These are phyloP conservation scores for Remorina albescens DNA, from an alignment of 2,797 vertebrate species.

Conservation along the genomic window DNA sequence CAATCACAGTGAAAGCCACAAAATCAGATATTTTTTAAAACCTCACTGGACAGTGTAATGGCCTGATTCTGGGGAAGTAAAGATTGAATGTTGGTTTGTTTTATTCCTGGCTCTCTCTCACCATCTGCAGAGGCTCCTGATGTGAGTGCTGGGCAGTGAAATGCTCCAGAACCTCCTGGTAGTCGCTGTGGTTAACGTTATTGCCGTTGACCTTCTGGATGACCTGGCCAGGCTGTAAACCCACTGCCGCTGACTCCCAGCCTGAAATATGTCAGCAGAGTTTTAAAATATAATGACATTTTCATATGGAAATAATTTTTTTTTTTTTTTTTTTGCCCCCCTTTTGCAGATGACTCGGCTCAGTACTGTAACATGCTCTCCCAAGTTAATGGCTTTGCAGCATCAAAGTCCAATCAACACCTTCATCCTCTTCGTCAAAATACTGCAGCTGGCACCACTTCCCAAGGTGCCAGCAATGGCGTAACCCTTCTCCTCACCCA, in stretches of 20 bases:
- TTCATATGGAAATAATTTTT: not conserved
- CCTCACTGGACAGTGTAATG: not conserved
- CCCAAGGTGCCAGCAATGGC: slow-evolving; percentile 50
- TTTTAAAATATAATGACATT: too few relatives aligned
- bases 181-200: slow-evolving; percentile 85
- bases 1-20: not conserved
- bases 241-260: slow-evolving; percentile 89
- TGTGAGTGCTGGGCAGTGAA: slow-evolving; percentile 89
- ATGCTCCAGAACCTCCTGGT: slow-evolving; percentile 92
- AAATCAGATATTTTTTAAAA: slow-evolving; percentile 8
- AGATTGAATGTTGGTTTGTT: not conserved
- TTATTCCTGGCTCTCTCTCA: slow-evolving; percentile 71
- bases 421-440: slow-evolving; percentile 70
- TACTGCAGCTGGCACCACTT: slow-evolving; percentile 54
- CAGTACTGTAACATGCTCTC: slow-evolving; percentile 35
- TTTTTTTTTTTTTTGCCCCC: too few relatives aligned
- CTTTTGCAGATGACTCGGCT: slow-evolving; percentile 41
- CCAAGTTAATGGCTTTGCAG: slow-evolving; percentile 56
- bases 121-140: slow-evolving; percentile 86
- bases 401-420: slow-evolving; percentile 74
- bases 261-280: too few relatives aligned
- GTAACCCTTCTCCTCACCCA: slow-evolving; percentile 39
- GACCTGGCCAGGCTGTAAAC: slow-evolving; percentile 95
- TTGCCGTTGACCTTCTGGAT: slow-evolving; percentile 94
- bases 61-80: not conserved